These are phyloP conservation scores for Poecilia picta DNA, from an alignment of 2,797 vertebrate species.

Conservation along the genomic window DNA sequence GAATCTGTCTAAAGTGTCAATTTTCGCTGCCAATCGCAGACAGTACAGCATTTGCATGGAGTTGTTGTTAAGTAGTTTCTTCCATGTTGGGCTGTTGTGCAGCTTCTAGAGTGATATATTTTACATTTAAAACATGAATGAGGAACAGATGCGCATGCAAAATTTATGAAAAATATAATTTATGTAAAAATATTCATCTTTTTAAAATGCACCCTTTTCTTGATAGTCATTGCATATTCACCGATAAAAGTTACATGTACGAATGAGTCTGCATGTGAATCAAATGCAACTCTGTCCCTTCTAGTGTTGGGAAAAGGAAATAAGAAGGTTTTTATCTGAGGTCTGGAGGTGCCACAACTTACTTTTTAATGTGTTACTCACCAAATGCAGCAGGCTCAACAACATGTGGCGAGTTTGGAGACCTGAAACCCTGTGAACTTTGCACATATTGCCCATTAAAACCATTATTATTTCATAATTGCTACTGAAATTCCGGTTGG, in stretches of 20 bases:
- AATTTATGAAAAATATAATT: background rate
- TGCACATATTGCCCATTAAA: background rate
- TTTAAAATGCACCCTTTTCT: background rate
- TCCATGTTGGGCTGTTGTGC: slow-evolving; percentile 28
- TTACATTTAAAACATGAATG: slow-evolving; percentile 37
- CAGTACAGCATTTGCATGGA: slow-evolving; percentile 25
- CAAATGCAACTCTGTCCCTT: background rate
- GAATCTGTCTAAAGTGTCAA: slow-evolving; percentile 1
- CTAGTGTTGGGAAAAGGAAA: background rate
- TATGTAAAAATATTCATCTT: background rate
- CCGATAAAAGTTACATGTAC: background rate
- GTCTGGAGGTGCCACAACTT: background rate
- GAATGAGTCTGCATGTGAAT: background rate
- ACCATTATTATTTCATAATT: background rate
- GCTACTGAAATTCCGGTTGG: background rate
- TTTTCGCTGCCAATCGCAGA: slow-evolving; percentile 31
- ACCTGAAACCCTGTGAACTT: background rate
- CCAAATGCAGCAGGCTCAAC: background rate
- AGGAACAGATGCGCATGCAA: background rate
- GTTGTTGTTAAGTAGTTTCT: slow-evolving; percentile 40
- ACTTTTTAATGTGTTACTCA: background rate
- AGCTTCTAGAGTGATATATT: slow-evolving; percentile 37
- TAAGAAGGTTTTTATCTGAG: background rate
- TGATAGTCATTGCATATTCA: background rate
- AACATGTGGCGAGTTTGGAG: background rate